These are phyloP conservation scores for Pseudomyrmex concolor DNA, from an alignment of 1,140 invertebrate species.

Conservation along the genomic window DNA sequence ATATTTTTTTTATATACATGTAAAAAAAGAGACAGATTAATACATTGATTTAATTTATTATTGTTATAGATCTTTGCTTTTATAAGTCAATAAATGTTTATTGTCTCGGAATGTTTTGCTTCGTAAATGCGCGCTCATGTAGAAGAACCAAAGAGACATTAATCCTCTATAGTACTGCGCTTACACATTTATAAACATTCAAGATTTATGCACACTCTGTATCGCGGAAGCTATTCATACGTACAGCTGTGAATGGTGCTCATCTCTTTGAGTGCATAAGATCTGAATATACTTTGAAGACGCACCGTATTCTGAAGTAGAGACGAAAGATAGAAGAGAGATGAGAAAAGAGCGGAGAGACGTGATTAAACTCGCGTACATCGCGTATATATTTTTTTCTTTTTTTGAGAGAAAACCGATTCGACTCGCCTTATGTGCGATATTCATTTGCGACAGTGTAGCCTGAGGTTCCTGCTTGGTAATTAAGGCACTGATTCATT, in stretches of 20 bases:
- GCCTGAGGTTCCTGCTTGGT: neutral
- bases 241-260: slow-evolving; percentile 14
- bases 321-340: neutral
- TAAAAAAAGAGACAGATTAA: too few species aligned
- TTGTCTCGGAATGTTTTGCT: neutral
- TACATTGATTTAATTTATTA: neutral
- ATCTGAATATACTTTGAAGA: slow-evolving; percentile 1
- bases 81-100: neutral
- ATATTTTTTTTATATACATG: too few species aligned
- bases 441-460: neutral
- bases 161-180: neutral
- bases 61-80: neutral
- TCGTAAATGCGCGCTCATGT: neutral
- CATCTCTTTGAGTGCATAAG: neutral
- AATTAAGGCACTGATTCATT: slow-evolving; percentile 33
- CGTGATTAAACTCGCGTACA: slow-evolving; percentile 8
- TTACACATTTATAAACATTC: neutral
- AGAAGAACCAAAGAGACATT: neutral
- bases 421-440: neutral
- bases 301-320: neutral
- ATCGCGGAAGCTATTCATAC: neutral
- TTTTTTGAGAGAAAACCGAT: neutral
- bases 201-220: neutral
- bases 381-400: slow-evolving; percentile 9
- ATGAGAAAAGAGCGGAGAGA: neutral